Evolutionary conservation across 2,797 vertebrate genomes (phyloP).

Genomic region (Ctenopoma kingsleyae): DNA sequence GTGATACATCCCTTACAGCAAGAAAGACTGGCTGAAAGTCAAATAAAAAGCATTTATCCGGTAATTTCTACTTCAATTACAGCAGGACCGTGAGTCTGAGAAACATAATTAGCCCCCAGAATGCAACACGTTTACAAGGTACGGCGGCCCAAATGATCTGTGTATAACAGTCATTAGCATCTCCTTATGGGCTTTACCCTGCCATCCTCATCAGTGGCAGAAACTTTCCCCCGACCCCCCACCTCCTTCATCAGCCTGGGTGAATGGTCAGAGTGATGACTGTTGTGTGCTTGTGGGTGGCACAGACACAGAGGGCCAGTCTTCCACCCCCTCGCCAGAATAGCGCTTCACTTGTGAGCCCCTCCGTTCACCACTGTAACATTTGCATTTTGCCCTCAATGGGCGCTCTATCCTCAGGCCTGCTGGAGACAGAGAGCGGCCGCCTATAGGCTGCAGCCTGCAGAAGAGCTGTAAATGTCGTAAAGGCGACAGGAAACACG

Average conservation of each 20-base stretch:
- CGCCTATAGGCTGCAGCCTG: constrained; percentile 53
- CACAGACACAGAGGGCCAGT: constrained; percentile 78
- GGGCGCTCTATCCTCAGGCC: constrained; percentile 70
- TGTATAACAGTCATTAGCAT: constrained; percentile 38
- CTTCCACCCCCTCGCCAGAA: constrained; percentile 73
- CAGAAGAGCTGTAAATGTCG: constrained; percentile 54
- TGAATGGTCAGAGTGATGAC: constrained; percentile 75
- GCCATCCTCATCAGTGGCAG: constrained; percentile 52
- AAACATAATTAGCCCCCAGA: constrained; percentile 11
- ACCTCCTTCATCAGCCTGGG: constrained; percentile 54
- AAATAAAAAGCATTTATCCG: constrained; percentile 16
- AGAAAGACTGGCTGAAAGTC: neutral
- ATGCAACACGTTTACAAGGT: constrained; percentile 20
- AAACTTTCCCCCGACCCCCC: constrained; percentile 25
- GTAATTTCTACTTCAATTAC: neutral
- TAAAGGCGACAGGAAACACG: constrained; percentile 32
- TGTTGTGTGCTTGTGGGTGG: constrained; percentile 80
- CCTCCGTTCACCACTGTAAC: constrained; percentile 76
- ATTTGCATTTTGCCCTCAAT: constrained; percentile 82
- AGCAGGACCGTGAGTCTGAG: constrained; percentile 1
- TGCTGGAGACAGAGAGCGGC: constrained; percentile 50
- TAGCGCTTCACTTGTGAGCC: constrained; percentile 75
- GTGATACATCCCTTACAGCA: constrained; percentile 1
- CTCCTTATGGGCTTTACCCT: constrained; percentile 27
- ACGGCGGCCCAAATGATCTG: constrained; percentile 27